phyloP scores from a whole-genome alignment of 2,888 invertebrate species.

The Paralinhomoeus sp. region DNA sequence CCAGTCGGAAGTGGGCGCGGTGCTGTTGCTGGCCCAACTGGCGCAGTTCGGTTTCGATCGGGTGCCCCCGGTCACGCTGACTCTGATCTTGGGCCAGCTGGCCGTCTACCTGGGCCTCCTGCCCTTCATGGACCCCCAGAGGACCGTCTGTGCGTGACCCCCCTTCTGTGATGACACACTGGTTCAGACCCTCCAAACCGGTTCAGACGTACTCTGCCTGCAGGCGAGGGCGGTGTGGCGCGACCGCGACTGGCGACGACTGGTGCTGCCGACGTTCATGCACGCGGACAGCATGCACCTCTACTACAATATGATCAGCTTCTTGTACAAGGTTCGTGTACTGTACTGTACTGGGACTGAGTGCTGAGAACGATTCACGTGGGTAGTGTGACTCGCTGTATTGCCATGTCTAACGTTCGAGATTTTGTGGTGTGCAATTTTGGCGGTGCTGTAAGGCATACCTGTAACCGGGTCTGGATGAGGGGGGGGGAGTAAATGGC shows the following conservation, averaged over 20 bases:
- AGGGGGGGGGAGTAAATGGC: too few relatives aligned
- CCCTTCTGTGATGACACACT: too few relatives aligned
- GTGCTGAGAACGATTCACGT: neutral
- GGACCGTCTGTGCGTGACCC: neutral
- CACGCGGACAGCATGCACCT: slow-evolving; percentile 42
- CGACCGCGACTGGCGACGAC: slow-evolving; percentile 30
- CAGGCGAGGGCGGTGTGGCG: slow-evolving; percentile 25
- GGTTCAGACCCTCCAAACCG: too few relatives aligned
- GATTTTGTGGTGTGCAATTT: too few relatives aligned
- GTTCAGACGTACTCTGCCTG: slow-evolving; percentile 1
- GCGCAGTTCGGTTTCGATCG: slow-evolving; percentile 29
- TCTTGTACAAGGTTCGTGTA: slow-evolving; percentile 32
- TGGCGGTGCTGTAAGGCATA: too few relatives aligned
- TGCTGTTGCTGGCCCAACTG: too few relatives aligned
- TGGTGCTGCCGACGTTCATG: slow-evolving; percentile 36
- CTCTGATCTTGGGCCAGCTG: slow-evolving; percentile 30
- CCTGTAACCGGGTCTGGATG: too few relatives aligned
- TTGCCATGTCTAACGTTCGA: too few relatives aligned
- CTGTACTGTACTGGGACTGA: too few relatives aligned
- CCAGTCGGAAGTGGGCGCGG: too few relatives aligned
- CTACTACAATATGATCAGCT: slow-evolving; percentile 43
- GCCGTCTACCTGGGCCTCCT: slow-evolving; percentile 33
- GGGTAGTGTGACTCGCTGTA: too few relatives aligned
- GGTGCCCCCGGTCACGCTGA: slow-evolving; percentile 37
- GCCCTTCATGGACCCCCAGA: slow-evolving; percentile 8